Evolutionary conservation across 2,888 invertebrate genomes (phyloP), one percentile per base, ranked within the genome.

Genomic region (Crossocerus cetratus): DNA sequence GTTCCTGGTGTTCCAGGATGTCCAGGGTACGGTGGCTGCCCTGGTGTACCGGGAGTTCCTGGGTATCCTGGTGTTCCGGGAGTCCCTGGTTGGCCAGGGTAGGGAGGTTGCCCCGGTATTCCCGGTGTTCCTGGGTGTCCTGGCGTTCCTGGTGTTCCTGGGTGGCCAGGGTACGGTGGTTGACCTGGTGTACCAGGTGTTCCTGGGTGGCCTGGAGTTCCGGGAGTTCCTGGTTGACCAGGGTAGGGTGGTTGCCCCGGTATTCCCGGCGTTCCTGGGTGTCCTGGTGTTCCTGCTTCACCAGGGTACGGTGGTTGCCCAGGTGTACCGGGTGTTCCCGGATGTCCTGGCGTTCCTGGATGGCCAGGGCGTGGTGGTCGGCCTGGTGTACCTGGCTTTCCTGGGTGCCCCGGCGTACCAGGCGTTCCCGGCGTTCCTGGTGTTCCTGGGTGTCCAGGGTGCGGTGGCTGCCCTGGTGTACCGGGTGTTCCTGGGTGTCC

Each of bases 191-290:
- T 14, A 1, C n/a, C 14, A 0, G 45, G 45, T n/a, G 45, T 45
- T 2, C 45, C 49, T 20, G 84, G 83, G 2, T 65, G 21, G 0
- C 73, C 77, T 44, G 81, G 75, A 58, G 53, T 20, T 13, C 72
- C 78, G 92, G 89, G 91, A 92, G 62, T 92, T 91, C 86, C 93
- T 92, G 64, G 92, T 92, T 73, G 88, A 92, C 66, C 45, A 44
- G 57, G 57, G 14, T 57, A 32, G 14, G 22, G 49, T 57, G 57
- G 57, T 23, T 57, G 57, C 8, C 57, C 57, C 14, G 57, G 57
- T 14, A 13, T n/a, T 0, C 22, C 22, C 8, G 57, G 57, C 14
- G 14, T 5, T 22, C 23, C n/a, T 32, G 57, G 57, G 13, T 22
- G 13, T 32, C 57, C 57, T 22, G 57, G 57, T 5, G 23, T 23